Percentiles rank a stretch among this genome's conserved stretches.
These are phyloP conservation scores for Dendronephthya gigantea DNA, from an alignment of 64 coral and sea anemone species.

Conservation along the genomic window DNA sequence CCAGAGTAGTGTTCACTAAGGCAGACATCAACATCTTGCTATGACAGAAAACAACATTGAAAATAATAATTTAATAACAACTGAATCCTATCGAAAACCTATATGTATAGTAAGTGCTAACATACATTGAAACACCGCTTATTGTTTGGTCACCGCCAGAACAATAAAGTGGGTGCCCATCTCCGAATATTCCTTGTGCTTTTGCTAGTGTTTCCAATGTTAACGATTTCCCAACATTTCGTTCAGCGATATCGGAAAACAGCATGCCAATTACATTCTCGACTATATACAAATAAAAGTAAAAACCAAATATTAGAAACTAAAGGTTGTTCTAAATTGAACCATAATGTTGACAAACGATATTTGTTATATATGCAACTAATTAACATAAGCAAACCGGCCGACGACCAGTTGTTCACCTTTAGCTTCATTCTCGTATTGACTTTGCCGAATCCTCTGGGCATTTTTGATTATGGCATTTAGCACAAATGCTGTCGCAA, in stretches of 20 bases:
- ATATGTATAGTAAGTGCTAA: background rate
- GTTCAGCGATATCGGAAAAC: conserved; percentile 8
- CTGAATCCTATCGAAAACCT: background rate
- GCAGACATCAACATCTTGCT: conserved; percentile 6
- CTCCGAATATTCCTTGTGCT: background rate
- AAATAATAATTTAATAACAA: no score
- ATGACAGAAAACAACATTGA: background rate
- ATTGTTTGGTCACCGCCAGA: conserved; percentile 22
- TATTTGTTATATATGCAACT: no score
- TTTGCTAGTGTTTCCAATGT: background rate
- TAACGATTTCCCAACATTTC: conserved; percentile 24
- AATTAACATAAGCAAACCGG: no score
- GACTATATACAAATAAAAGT: no score
- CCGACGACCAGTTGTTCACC: no score
- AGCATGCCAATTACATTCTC: background rate
- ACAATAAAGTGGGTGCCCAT: conserved; percentile 1
- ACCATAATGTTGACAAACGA: no score
- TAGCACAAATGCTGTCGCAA: conserved; percentile 14
- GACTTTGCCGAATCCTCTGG: no score
- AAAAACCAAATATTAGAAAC: no score
- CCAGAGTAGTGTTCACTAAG: background rate
- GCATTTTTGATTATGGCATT: background rate
- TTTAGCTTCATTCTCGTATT: no score
- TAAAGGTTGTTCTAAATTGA: no score
- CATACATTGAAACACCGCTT: conserved; percentile 10